phyloP scores from a whole-genome alignment of 2,888 invertebrate species.

The Drosophila longiperda region DNA sequence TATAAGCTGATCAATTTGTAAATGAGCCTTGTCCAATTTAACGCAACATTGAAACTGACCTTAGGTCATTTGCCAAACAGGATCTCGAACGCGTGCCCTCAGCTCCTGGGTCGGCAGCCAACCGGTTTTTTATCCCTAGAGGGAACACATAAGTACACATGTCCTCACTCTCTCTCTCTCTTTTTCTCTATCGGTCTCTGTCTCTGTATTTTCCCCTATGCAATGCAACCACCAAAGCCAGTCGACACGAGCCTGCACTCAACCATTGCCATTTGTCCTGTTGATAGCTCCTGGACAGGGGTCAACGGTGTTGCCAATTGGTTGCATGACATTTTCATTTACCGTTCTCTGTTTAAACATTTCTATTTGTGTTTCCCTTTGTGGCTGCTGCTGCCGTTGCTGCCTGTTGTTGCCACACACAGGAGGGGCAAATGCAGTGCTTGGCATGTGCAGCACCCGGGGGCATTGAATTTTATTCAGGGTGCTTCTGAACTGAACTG shows the following conservation, averaged over 20 bases:
- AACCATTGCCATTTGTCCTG: slow-evolving; percentile 47
- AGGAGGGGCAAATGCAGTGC: slow-evolving; percentile 61
- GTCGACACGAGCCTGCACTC: slow-evolving; percentile 39
- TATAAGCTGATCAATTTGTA: slow-evolving; percentile 59
- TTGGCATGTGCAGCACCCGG: slow-evolving; percentile 55
- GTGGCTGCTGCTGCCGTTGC: slow-evolving; percentile 12
- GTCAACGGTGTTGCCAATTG: slow-evolving; percentile 68
- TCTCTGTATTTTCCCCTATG: background rate
- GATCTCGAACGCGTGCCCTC: slow-evolving; percentile 38
- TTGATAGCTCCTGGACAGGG: slow-evolving; percentile 51
- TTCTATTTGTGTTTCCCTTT: slow-evolving; percentile 19
- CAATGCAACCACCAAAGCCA: slow-evolving; percentile 52
- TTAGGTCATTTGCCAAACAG: slow-evolving; percentile 64
- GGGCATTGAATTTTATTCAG: slow-evolving; percentile 34
- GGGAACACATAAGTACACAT: slow-evolving; percentile 5
- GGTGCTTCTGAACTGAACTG: slow-evolving; percentile 21
- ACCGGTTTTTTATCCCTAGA: slow-evolving; percentile 55
- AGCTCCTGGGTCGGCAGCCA: slow-evolving; percentile 28
- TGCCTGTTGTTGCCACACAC: slow-evolving; percentile 25
- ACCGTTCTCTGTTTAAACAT: slow-evolving; percentile 26
- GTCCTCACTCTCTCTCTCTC: background rate
- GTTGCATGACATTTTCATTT: slow-evolving; percentile 67
- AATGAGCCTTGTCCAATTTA: slow-evolving; percentile 58
- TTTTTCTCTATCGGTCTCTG: background rate
- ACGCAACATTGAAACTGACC: slow-evolving; percentile 74